These are phyloP conservation scores for Rhinoraja longicauda DNA, from an alignment of 2,797 vertebrate genomes.

Conservation along the genomic window DNA sequence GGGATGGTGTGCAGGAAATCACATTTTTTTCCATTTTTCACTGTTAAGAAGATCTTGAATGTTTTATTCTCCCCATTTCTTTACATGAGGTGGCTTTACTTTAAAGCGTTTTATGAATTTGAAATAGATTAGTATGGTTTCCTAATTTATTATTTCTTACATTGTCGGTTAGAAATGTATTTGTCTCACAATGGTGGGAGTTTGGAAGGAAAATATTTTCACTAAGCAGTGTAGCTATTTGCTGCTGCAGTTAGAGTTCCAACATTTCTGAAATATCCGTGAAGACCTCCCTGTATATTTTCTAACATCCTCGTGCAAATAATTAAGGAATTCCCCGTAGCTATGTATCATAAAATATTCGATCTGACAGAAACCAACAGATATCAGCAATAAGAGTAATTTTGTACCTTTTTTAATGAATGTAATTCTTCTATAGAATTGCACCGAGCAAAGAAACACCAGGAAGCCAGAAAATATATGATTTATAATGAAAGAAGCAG, in stretches of 20 bases:
- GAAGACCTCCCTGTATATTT: neutral
- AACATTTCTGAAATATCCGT: neutral
- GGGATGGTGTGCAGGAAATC: neutral
- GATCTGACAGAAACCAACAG: no score
- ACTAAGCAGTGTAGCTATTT: neutral
- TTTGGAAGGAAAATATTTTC: neutral
- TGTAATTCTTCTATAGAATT: neutral
- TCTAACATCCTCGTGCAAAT: neutral
- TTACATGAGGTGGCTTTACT: neutral
- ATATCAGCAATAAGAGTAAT: neutral
- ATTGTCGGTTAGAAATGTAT: slow-evolving; percentile 9
- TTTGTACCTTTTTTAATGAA: neutral
- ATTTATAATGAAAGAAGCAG: slow-evolving; percentile 28
- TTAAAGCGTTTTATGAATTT: neutral
- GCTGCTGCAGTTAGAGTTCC: neutral
- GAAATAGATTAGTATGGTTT: neutral
- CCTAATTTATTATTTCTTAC: neutral
- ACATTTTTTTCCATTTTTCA: neutral
- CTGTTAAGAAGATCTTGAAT: neutral
- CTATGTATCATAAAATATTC: neutral
- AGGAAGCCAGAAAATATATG: neutral
- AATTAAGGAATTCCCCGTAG: neutral
- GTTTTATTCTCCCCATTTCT: neutral
- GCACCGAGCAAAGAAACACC: neutral
- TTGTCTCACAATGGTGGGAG: neutral